These are phyloP conservation scores for Auanema freiburgensis DNA, from an alignment of 2,888 invertebrate genomes.

Conservation along the genomic window DNA sequence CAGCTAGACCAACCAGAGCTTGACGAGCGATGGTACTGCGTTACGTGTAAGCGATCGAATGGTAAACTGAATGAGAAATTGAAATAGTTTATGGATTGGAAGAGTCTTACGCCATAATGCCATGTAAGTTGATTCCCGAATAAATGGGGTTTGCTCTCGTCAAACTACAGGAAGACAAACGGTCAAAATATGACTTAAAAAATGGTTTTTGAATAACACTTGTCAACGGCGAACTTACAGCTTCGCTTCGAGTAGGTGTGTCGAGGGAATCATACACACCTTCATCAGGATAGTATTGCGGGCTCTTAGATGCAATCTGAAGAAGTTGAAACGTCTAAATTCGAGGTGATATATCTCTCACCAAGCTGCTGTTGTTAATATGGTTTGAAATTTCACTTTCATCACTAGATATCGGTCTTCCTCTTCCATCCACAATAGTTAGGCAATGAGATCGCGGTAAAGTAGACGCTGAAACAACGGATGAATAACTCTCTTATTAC, in stretches of 20 bases:
- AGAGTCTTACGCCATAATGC: slow-evolving; percentile 17
- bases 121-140: slow-evolving; percentile 17
- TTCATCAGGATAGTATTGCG: slow-evolving; percentile 19
- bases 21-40: slow-evolving; percentile 1
- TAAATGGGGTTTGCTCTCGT: slow-evolving; percentile 20
- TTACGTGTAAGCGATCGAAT: slow-evolving; percentile 13
- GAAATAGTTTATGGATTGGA: no score
- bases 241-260: slow-evolving; percentile 21
- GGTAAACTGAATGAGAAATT: slow-evolving; percentile 17
- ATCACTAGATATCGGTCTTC: slow-evolving; percentile 18
- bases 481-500: no score
- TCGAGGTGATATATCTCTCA: not conserved
- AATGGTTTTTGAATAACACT: not conserved
- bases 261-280: slow-evolving; percentile 22
- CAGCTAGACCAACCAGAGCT: slow-evolving; percentile 15
- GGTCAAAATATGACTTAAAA: slow-evolving; percentile 19
- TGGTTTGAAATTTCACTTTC: slow-evolving; percentile 15
- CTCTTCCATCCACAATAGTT: slow-evolving; percentile 17
- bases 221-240: not conserved
- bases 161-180: slow-evolving; percentile 14
- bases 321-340: not conserved
- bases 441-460: slow-evolving; percentile 18
- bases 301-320: not conserved
- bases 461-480: slow-evolving; percentile 9
- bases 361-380: not conserved